Percentiles rank a stretch among this genome's conserved stretches.
Evolutionary conservation across 2,888 invertebrate species (phyloP).

Genomic region (Carabus problematicus): DNA sequence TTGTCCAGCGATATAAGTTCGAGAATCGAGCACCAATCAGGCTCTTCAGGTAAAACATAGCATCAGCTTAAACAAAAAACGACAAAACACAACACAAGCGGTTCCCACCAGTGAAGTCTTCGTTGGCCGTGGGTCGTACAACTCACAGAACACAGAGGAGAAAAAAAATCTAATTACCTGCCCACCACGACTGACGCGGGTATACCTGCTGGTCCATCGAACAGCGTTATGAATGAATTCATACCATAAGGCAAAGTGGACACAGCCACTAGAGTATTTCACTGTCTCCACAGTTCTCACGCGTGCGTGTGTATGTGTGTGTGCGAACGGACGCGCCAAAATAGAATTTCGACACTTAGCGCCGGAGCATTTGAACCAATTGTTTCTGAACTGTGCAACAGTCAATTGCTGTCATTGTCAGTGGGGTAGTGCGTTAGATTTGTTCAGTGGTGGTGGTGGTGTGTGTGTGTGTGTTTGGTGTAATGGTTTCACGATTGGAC

Average conservation of each 20-base stretch:
- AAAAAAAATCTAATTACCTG: constrained; percentile 40
- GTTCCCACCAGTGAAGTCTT: background rate
- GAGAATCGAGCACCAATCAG: too few relatives aligned
- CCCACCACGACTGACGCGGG: constrained; percentile 18
- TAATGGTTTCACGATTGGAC: background rate
- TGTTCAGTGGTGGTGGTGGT: too few relatives aligned
- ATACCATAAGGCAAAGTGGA: constrained; percentile 10
- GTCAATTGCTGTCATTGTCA: too few relatives aligned
- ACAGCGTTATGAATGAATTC: constrained; percentile 35
- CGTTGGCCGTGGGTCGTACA: constrained; percentile 1
- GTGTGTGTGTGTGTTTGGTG: constrained; percentile 5
- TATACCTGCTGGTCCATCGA: constrained; percentile 20
- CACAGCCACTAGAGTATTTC: background rate
- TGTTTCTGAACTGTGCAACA: too few relatives aligned
- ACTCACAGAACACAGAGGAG: constrained; percentile 16
- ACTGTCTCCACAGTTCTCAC: too few relatives aligned
- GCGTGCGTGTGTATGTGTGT: too few relatives aligned
- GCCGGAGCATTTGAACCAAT: too few relatives aligned
- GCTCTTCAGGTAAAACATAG: background rate
- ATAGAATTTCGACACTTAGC: background rate
- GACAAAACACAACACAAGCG: too few relatives aligned
- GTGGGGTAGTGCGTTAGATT: too few relatives aligned
- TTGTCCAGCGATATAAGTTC: too few relatives aligned
- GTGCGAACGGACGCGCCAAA: background rate
- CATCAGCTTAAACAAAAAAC: constrained; percentile 6